A percentile compares a stretch with the other conserved stretches of the same genome.
These are phyloP conservation scores for Xylota sylvarum DNA, from an alignment of 2,888 invertebrate genomes.

Conservation along the genomic window DNA sequence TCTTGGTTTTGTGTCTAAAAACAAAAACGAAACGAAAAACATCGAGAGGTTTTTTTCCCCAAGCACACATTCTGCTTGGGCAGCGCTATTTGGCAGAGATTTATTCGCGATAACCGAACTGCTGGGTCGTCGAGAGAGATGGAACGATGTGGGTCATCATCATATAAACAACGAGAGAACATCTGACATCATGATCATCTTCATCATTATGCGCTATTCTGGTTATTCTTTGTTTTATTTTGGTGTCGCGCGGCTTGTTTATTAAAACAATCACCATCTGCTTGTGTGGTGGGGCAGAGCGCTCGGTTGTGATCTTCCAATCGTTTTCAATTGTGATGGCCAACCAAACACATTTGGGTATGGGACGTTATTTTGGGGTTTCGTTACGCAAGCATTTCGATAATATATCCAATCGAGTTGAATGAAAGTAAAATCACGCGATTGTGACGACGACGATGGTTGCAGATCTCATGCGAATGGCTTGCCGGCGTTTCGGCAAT, in stretches of 20 bases:
- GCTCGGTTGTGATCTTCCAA: constrained; percentile 45
- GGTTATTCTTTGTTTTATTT: constrained; percentile 40
- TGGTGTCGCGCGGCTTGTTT: constrained; percentile 14
- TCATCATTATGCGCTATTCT: constrained; percentile 43
- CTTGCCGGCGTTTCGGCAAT: not conserved
- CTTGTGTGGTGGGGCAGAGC: constrained; percentile 6
- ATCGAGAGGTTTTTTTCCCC: not conserved
- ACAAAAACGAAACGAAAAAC: not conserved
- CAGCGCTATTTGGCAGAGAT: constrained; percentile 32
- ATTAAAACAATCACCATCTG: constrained; percentile 9
- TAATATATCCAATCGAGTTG: constrained; percentile 27
- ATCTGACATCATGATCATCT: constrained; percentile 63
- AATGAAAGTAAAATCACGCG: constrained; percentile 54
- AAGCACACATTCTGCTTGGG: constrained; percentile 13
- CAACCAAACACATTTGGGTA: constrained; percentile 28
- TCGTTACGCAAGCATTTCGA: constrained; percentile 65
- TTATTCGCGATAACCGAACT: constrained; percentile 1
- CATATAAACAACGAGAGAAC: constrained; percentile 45
- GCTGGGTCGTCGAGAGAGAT: constrained; percentile 9
- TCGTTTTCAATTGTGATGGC: constrained; percentile 28
- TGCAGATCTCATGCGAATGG: not conserved
- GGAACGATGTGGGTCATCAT: constrained; percentile 25
- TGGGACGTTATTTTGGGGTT: constrained; percentile 25
- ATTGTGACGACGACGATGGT: not conserved
- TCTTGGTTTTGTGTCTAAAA: constrained; percentile 21